A percentile compares a stretch with the other conserved stretches of the same genome.
phyloP scores from a whole-genome alignment of 2,888 invertebrate genomes.

The Halocaridina rubra region DNA sequence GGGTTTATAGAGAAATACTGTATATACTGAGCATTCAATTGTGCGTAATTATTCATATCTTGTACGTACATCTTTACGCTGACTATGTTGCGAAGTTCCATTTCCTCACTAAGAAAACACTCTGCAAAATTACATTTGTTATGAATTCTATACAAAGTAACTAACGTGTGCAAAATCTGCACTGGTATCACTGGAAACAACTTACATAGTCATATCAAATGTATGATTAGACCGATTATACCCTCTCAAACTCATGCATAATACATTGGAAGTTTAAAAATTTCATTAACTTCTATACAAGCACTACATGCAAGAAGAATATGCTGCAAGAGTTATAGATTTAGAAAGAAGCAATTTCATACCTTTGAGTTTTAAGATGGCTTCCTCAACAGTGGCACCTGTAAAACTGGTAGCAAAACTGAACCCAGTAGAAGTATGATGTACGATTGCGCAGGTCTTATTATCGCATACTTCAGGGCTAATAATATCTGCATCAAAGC shows the following conservation, averaged over 20 bases:
- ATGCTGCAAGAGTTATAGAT: too few species aligned
- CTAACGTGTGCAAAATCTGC: background rate
- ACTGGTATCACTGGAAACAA: too few species aligned
- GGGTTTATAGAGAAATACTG: conserved; percentile 84
- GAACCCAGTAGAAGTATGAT: conserved; percentile 26
- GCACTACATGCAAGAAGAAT: too few species aligned
- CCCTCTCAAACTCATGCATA: too few species aligned
- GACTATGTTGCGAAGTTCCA: conserved; percentile 74
- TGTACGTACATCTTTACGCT: conserved; percentile 86
- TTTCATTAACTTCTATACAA: too few species aligned
- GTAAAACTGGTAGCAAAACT: conserved; percentile 67
- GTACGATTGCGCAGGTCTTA: background rate
- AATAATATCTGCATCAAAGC: too few species aligned
- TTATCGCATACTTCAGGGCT: conserved; percentile 20
- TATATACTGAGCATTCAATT: conserved; percentile 82
- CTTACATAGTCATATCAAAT: too few species aligned
- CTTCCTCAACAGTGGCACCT: conserved; percentile 77
- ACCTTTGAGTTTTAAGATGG: conserved; percentile 83
- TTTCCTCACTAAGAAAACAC: conserved; percentile 26
- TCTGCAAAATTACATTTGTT: conserved; percentile 10
- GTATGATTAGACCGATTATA: too few species aligned
- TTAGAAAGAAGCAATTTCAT: too few species aligned
- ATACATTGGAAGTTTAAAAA: too few species aligned
- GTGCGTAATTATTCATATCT: conserved; percentile 83
- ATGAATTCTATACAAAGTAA: background rate